Conservation (phyloP, 1,140 invertebrate species). For the Drosophila pseudoananassae region DNA sequence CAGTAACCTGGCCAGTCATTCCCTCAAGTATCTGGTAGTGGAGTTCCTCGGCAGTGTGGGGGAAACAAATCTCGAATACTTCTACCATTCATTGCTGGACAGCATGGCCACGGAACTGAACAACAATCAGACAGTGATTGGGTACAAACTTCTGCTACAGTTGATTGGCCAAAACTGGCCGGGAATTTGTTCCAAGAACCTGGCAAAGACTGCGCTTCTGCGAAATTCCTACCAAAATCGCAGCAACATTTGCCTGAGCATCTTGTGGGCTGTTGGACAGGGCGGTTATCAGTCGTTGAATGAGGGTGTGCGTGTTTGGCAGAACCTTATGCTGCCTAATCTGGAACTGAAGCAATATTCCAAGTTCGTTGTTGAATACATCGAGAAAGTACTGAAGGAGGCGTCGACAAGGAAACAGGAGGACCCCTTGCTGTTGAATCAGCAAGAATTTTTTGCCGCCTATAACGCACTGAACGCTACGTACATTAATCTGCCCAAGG, state of each 20-base stretch:
- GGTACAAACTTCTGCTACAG: constrained; percentile 89
- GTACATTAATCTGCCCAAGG: constrained; percentile 74
- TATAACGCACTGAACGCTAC: constrained; percentile 82
- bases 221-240: constrained; percentile 92
- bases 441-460: constrained; percentile 83
- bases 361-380: constrained; percentile 88
- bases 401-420: constrained; percentile 51
- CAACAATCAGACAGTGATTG: constrained; percentile 85
- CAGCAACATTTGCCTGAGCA: constrained; percentile 89
- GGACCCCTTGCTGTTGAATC: constrained; percentile 52
- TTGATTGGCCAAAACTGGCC: constrained; percentile 88
- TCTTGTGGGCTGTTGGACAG: constrained; percentile 92
- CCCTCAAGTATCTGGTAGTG: constrained; percentile 49
- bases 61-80: constrained; percentile 85
- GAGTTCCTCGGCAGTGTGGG: constrained; percentile 84
- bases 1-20: constrained; percentile 58
- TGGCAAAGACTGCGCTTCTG: constrained; percentile 87
- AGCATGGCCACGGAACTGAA: constrained; percentile 85
- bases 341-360: constrained; percentile 90
- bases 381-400: constrained; percentile 86
- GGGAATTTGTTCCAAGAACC: constrained; percentile 86
- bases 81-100: constrained; percentile 86
- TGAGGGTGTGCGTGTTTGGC: constrained; percentile 92
- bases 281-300: constrained; percentile 88
- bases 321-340: constrained; percentile 91